These are phyloP conservation scores for Saturnia japonica DNA, from an alignment of 2,888 invertebrate genomes.

Conservation along the genomic window DNA sequence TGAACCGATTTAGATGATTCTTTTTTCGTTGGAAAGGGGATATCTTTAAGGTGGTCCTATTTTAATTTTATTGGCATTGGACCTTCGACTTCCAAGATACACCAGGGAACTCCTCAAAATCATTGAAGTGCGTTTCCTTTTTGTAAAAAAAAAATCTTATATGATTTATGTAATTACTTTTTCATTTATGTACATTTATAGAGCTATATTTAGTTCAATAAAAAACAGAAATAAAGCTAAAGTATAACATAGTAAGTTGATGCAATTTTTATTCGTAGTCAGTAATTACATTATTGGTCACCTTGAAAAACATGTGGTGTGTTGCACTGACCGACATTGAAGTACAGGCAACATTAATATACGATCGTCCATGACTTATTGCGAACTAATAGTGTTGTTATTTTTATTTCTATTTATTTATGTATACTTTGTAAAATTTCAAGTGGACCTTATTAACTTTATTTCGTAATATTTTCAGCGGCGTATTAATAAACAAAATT, in stretches of 20 bases:
- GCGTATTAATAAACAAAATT: not conserved
- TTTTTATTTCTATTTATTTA: not conserved
- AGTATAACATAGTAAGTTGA: not conserved
- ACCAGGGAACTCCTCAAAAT: too few relatives aligned
- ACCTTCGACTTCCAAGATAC: too few relatives aligned
- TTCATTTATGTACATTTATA: too few relatives aligned
- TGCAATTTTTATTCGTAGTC: conserved; percentile 1
- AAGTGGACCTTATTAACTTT: not conserved
- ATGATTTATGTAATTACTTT: too few relatives aligned
- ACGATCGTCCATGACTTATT: conserved; percentile 12
- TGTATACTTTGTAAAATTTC: not conserved
- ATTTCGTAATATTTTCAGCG: not conserved
- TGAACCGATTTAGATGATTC: too few relatives aligned
- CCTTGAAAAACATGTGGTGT: conserved; percentile 13
- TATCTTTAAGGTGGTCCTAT: too few relatives aligned
- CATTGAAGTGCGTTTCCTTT: too few relatives aligned
- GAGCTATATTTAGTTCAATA: too few relatives aligned
- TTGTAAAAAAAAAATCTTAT: too few relatives aligned
- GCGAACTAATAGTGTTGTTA: not conserved
- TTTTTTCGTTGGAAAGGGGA: not conserved
- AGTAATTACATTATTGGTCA: not conserved
- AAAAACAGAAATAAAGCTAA: not conserved
- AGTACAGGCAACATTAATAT: not conserved
- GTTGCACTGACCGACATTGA: conserved; percentile 14
- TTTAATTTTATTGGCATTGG: not conserved